Evolutionary conservation across 2,888 invertebrate species (phyloP).

Genomic region (Sesamia inferens): DNA sequence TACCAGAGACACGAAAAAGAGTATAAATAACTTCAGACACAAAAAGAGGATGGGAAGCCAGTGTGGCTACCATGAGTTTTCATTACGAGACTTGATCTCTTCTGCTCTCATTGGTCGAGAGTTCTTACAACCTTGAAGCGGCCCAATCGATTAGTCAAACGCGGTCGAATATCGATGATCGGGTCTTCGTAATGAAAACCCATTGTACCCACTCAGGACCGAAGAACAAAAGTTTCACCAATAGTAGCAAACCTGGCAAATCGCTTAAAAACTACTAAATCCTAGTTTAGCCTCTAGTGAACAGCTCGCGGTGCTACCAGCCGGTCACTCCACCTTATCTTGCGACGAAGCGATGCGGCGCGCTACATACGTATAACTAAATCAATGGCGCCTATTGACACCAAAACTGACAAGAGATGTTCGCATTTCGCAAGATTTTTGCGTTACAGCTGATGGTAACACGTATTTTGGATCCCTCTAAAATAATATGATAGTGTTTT

Average conservation of each 20-base stretch:
- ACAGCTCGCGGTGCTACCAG: slow-evolving; percentile 24
- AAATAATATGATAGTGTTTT: background rate
- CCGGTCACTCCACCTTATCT: slow-evolving; percentile 56
- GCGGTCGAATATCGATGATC: too few relatives aligned
- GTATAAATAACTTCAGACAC: background rate
- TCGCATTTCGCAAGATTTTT: slow-evolving; percentile 19
- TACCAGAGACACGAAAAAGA: background rate
- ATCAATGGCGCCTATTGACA: slow-evolving; percentile 58
- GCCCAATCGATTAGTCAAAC: too few relatives aligned
- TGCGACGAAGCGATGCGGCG: slow-evolving; percentile 47
- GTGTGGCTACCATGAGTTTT: too few relatives aligned
- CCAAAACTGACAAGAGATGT: slow-evolving; percentile 35
- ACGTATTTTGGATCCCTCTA: background rate
- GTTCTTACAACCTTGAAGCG: too few relatives aligned
- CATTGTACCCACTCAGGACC: background rate
- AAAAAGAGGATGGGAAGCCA: background rate
- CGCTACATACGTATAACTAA: slow-evolving; percentile 48
- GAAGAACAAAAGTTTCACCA: background rate
- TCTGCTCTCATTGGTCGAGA: too few relatives aligned
- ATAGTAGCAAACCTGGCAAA: background rate
- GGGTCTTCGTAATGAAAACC: too few relatives aligned
- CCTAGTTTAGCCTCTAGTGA: slow-evolving; percentile 19
- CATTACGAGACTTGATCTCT: too few relatives aligned
- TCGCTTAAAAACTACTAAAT: background rate
- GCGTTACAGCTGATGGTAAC: background rate